These are phyloP conservation scores for Gymnocephalus cernua DNA, from an alignment of 2,113 vertebrate genomes.

Conservation along the genomic window DNA sequence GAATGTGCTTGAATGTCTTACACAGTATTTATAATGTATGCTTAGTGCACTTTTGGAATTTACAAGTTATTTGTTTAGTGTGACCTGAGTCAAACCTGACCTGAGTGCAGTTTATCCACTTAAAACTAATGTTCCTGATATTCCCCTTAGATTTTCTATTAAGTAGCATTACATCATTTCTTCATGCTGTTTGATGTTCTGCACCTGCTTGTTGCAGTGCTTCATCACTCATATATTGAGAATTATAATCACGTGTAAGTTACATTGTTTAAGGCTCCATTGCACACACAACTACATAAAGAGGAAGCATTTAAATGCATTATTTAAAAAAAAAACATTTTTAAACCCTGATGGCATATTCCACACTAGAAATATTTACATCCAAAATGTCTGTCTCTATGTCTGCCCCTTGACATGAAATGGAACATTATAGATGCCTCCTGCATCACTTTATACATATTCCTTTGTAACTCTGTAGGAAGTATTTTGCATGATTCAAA, in stretches of 20 bases:
- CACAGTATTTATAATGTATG: neutral
- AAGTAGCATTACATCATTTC: neutral
- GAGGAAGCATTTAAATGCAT: neutral
- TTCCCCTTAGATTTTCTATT: neutral
- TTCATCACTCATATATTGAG: neutral
- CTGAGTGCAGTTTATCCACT: slow-evolving; percentile 11
- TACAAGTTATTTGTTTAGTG: neutral
- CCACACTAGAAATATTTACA: neutral
- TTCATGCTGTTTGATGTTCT: neutral
- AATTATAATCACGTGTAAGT: neutral
- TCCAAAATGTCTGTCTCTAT: neutral
- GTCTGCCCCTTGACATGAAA: neutral
- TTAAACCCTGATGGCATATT: neutral
- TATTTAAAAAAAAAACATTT: neutral
- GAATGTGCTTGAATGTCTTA: neutral
- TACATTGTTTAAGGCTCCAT: neutral
- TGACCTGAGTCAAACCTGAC: slow-evolving; percentile 1
- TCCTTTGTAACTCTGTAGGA: neutral
- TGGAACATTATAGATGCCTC: neutral
- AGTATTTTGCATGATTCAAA: neutral
- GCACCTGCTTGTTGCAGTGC: neutral
- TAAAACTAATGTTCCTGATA: neutral
- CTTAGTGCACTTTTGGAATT: neutral
- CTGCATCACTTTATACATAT: neutral
- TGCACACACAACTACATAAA: neutral